Base-by-base conservation (phyloP, 2,888 invertebrate genomes). In the Axea sp. region DNA sequence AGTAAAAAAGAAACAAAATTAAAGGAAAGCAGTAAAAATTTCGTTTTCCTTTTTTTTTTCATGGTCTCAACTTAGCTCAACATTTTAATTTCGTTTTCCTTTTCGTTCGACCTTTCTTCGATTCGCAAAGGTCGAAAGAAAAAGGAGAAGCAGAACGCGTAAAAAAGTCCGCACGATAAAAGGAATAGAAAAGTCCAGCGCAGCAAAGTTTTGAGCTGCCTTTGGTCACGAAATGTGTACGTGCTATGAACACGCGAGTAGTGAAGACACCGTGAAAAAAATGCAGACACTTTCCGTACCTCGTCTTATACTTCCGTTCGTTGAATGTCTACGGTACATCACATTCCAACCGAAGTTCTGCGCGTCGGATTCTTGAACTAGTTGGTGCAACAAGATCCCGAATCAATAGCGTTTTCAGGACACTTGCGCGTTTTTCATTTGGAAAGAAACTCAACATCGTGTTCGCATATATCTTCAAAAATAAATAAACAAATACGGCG, bases 21-120 rank as follows among this genome's bases (percentile, higher is more conserved):
- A 17, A n/a, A 6, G 33, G 17, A 24, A 12, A 15, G 33, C 26
- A 65, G 59, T 43, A 22, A 31, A 75, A 69, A 73, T 75, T 72
- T 65, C 67, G 62, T 35, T 39, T 45, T 31, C 30, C 35, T 59
- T 30, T 51, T 31, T 22, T 37, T 7, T 28, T 64, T 15, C 33
- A 59, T 12, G 41, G 45, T 45, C 26, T 67, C 80, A 83, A 81
- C 79, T 82, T 81, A 77, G 73, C 73, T 75, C 76, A 79, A 81
- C 81, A 82, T 83, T 85, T 85, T 83, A 84, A 85, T 85, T 85
- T 84, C 83, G 83, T 84, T 83, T 84, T 77, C 74, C 76, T 71
- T 71, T 68, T 51, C 49, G 39, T 49, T 62, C 62, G 45, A 30
- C 60, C 64, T 67, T 75, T 53, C 57, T 59, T 53, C 57, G 31